Base-by-base conservation (phyloP, 30 jellyfish, hydroid and myxozoan genomes). In the Catostylus mosaicus region DNA sequence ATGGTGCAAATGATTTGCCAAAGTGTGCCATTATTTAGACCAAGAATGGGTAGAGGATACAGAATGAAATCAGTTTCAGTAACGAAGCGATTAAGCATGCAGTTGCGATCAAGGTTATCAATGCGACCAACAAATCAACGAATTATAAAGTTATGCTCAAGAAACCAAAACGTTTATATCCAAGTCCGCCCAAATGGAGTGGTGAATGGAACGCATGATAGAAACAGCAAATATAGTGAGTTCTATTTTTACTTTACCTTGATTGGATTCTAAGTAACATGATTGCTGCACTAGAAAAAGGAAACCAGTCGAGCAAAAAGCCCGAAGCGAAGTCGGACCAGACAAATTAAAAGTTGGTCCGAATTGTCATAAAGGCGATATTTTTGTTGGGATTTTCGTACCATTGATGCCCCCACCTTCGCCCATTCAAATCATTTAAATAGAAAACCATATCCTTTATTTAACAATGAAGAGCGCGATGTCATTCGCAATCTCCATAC, bases 181-280 rank as follows among this genome's bases (percentile, higher is more conserved):
- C 95, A 84, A 73, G 86, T 84, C 35, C 36, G 35, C 35, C 63
- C 80, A 4, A 33, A 84, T 33, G 95, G 95, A n/a, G 80, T 84
- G 6, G 86, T 84, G 36, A 84, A 84, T 73, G 95, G 95, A 6
- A 84, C 95, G 0, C 87, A 72, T 51, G 79, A 73, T 30, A 71
- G 77, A 24, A 69, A 62, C 54, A 84, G 52, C 36, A 84, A 50
- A 74, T 72, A 84, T 67, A 23, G 95, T 84, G 64, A 84, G 95
- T 63, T 34, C 30, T 3, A 7, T 35, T 34, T 35, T 30, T 30
- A n/a, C 67, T 7, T 14, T 24, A 52, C 67, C 29, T 52, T 52
- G 56, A 43, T 8, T 43, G 56, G 56, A 43, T 43, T 8, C 8
- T n/a, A n/a, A n/a, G n/a, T n/a, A n/a, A n/a, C n/a, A n/a, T n/a